Conservation (phyloP, 1,140 invertebrate genomes). For the Adelges cooleyi region DNA sequence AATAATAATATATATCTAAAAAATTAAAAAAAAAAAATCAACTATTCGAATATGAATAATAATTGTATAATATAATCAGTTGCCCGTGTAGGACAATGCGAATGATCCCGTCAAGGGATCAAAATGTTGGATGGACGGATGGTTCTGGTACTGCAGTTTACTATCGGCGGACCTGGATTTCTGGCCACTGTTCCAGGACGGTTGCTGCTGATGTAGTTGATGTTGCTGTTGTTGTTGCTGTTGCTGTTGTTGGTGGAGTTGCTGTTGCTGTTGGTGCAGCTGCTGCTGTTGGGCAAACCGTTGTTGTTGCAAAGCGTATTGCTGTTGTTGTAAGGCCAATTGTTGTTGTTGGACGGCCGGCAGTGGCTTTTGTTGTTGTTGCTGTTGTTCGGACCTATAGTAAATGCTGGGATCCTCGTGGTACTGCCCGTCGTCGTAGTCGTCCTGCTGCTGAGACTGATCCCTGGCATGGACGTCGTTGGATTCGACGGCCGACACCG, state of each 20-base stretch:
- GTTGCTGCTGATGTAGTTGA: slow-evolving; percentile 28
- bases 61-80: too few relatives aligned
- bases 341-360: slow-evolving; percentile 33
- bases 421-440: slow-evolving; percentile 66
- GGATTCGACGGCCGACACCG: slow-evolving; percentile 60
- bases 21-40: too few relatives aligned
- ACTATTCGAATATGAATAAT: too few relatives aligned
- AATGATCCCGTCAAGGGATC: slow-evolving; percentile 57
- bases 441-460: slow-evolving; percentile 38
- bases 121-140: slow-evolving; percentile 48
- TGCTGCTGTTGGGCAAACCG: slow-evolving; percentile 44
- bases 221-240: slow-evolving; percentile 36
- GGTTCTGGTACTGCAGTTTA: slow-evolving; percentile 40
- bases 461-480: slow-evolving; percentile 45
- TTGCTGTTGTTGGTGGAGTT: slow-evolving; percentile 38
- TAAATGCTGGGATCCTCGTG: slow-evolving; percentile 66
- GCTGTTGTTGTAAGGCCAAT: slow-evolving; percentile 6
- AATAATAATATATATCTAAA: too few relatives aligned
- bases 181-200: slow-evolving; percentile 31
- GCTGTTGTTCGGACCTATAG: slow-evolving; percentile 51
- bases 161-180: slow-evolving; percentile 40
- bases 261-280: too few relatives aligned
- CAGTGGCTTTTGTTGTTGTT: slow-evolving; percentile 37
- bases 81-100: slow-evolving; percentile 49
- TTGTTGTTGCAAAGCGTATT: too few relatives aligned